Evolutionary conservation across 2,888 invertebrate genomes (phyloP), one percentile per base, ranked within the genome.

Genomic region (Cosmopolites sordidus): DNA sequence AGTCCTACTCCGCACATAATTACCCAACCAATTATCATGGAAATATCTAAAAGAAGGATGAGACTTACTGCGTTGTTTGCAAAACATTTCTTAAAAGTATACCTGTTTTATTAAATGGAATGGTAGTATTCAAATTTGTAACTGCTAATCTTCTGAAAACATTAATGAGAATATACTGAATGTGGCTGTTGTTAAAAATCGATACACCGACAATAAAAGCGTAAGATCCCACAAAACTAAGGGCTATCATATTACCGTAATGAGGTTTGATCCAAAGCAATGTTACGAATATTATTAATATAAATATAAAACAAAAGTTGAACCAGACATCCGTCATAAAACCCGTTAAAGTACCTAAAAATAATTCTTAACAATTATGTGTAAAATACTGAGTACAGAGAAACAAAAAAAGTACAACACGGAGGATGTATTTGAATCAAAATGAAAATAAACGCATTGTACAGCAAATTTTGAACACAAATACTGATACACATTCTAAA

Each of bases 111-210:
- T n/a, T 15, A 41, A 41, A 41, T 8, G 14, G 12, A 33, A 33
- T 12, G 12, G 12, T n/a, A n/a, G 11, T 12, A 9, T 9, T n/a
- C 11, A n/a, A 3, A n/a, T 33, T 33, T 6, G 5, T 5, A 6
- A 9, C 33, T 33, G 33, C 5, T 0, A 81, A 79, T 58, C 87
- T 78, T 58, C 86, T 74, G n/a, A 85, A 67, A 0, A 79, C 75
- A 64, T 87, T 87, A 15, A 87, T 75, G 1, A 87, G 62, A 29
- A 88, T 83, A 66, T 83, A 87, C 62, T 83, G 83, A 60, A 89
- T 70, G 71, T 80, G 82, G 22, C 83, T 79, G 16, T 83, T 83
- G 55, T 80, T 58, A 63, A 80, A 84, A 64, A 81, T 80, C 71
- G 86, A 87, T 9, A 86, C 66, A 33, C 84, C 77, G 39, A 83